A percentile compares a stretch with the other conserved stretches of the same genome.
phyloP scores from a whole-genome alignment of 2,888 invertebrate species.

The Stenoptilia bipunctidactyla region DNA sequence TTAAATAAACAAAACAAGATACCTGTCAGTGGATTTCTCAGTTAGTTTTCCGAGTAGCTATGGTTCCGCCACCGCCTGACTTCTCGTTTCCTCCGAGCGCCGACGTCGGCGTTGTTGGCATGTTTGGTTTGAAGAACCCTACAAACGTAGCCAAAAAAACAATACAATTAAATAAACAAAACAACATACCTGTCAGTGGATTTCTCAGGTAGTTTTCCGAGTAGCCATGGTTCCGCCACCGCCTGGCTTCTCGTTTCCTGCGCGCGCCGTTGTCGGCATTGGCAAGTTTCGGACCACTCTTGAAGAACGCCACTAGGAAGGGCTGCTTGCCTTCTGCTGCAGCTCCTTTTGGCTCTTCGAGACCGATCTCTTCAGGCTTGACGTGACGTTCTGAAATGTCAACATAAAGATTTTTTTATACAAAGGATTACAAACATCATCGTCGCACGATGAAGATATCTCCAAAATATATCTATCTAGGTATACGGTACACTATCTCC shows the following conservation, averaged over 20 bases:
- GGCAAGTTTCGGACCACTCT: constrained; percentile 70
- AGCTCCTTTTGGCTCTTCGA: constrained; percentile 79
- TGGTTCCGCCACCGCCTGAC: constrained; percentile 69
- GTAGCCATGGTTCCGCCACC: constrained; percentile 62
- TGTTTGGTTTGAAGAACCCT: not conserved
- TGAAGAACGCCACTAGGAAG: constrained; percentile 92
- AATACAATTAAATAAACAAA: not conserved
- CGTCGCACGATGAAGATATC: too few relatives aligned
- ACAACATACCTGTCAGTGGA: constrained; percentile 61
- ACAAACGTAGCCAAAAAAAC: not conserved
- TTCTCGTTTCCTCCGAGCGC: constrained; percentile 70
- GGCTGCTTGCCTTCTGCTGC: constrained; percentile 83
- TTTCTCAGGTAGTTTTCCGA: constrained; percentile 67
- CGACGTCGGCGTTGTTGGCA: constrained; percentile 47
- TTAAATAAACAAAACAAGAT: constrained; percentile 5
- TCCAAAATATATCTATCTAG: too few relatives aligned
- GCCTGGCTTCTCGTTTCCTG: constrained; percentile 70
- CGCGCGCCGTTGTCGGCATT: constrained; percentile 68
- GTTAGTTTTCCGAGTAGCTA: constrained; percentile 61
- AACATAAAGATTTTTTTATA: too few relatives aligned
- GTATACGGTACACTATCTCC: too few relatives aligned
- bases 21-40: constrained; percentile 71
- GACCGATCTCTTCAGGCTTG: constrained; percentile 86
- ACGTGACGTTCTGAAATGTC: constrained; percentile 77
- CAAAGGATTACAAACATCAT: too few relatives aligned